Percentiles rank a stretch among this genome's conserved stretches.
phyloP scores from a whole-genome alignment of 2,888 invertebrate species.

The Amorpha juglandis region DNA sequence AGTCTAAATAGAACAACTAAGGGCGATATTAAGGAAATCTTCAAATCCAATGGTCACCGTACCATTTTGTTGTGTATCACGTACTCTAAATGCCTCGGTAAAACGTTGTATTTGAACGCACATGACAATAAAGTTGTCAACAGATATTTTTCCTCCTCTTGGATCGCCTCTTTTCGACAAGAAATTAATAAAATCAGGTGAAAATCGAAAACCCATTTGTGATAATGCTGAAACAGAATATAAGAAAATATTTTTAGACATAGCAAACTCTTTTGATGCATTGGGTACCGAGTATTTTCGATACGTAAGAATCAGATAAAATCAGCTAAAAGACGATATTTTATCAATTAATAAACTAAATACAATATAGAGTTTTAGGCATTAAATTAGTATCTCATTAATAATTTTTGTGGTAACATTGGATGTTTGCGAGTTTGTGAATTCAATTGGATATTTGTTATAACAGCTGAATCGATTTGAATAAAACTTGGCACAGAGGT shows the following conservation, averaged over 20 bases:
- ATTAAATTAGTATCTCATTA: too few species aligned
- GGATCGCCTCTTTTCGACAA: slow-evolving; percentile 89
- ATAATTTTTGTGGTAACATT: too few species aligned
- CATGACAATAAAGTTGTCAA: slow-evolving; percentile 94
- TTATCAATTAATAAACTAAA: too few species aligned
- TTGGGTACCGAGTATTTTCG: too few species aligned
- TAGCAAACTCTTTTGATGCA: too few species aligned
- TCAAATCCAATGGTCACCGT: slow-evolving; percentile 94
- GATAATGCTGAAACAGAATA: slow-evolving; percentile 85
- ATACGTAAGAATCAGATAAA: too few species aligned
- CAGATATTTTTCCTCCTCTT: slow-evolving; percentile 86
- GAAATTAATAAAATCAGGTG: slow-evolving; percentile 90
- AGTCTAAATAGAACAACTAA: slow-evolving; percentile 87
- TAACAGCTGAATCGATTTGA: too few species aligned
- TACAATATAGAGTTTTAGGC: too few species aligned
- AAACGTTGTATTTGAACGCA: slow-evolving; percentile 95
- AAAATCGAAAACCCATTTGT: slow-evolving; percentile 95
- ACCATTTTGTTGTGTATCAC: slow-evolving; percentile 92
- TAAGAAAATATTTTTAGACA: background rate
- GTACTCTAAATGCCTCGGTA: slow-evolving; percentile 92
- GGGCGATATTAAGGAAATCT: slow-evolving; percentile 93
- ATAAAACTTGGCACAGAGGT: too few species aligned
- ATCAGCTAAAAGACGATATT: too few species aligned
- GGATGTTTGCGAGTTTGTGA: too few species aligned
- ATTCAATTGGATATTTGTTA: too few species aligned